These are phyloP conservation scores for Latrodectus elegans DNA, from an alignment of 2,888 invertebrate genomes.

Conservation along the genomic window DNA sequence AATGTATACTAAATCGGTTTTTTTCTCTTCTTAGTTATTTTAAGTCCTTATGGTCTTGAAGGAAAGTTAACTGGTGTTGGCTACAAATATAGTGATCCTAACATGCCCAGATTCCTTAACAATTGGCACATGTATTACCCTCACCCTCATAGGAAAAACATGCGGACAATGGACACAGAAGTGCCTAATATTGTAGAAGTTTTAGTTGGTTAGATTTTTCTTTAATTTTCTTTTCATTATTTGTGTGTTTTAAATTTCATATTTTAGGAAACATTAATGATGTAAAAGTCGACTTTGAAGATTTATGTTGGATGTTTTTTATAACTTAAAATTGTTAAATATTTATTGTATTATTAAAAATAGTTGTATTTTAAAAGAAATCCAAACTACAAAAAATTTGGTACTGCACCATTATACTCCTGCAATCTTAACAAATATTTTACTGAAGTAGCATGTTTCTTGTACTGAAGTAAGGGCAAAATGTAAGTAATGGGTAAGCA, in stretches of 20 bases:
- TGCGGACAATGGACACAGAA: slow-evolving; percentile 72
- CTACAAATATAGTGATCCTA: slow-evolving; percentile 81
- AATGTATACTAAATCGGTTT: too few relatives aligned
- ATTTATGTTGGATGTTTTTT: background rate
- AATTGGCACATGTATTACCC: slow-evolving; percentile 98
- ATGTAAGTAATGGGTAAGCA: too few relatives aligned
- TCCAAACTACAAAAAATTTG: too few relatives aligned
- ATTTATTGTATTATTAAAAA: too few relatives aligned
- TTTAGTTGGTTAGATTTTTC: slow-evolving; percentile 75
- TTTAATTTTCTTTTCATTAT: background rate
- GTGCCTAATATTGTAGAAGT: slow-evolving; percentile 80
- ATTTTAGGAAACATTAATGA: background rate
- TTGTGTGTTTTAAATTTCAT: background rate
- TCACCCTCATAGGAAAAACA: slow-evolving; percentile 78
- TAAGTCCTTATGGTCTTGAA: slow-evolving; percentile 95
- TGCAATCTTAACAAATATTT: too few relatives aligned
- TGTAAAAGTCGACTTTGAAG: background rate
- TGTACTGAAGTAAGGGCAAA: too few relatives aligned
- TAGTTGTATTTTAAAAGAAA: too few relatives aligned
- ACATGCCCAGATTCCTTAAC: slow-evolving; percentile 85
- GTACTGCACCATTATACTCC: too few relatives aligned
- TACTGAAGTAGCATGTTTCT: too few relatives aligned
- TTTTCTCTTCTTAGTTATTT: slow-evolving; percentile 82
- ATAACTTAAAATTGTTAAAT: background rate
- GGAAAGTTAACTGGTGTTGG: slow-evolving; percentile 91